These are phyloP conservation scores for Otis tarda DNA, from an alignment of 2,113 vertebrate species.

Conservation along the genomic window DNA sequence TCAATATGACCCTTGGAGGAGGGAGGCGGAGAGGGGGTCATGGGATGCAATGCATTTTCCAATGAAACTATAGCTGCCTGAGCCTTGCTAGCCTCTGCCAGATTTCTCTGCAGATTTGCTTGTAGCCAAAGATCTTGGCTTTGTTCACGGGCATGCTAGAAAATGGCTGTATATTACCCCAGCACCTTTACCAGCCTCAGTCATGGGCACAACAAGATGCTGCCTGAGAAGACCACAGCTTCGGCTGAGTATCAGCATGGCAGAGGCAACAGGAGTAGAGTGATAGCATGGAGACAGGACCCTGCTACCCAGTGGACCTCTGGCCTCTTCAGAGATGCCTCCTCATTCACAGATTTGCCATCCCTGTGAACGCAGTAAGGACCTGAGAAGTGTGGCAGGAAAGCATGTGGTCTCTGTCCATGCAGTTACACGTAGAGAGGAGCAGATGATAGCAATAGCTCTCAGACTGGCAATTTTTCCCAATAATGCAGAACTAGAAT, in stretches of 20 bases:
- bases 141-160: fast-evolving
- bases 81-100: not conserved
- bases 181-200: not conserved
- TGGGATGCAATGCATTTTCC: not conserved
- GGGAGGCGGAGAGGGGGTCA: not conserved
- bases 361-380: not conserved
- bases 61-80: not conserved
- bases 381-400: not conserved
- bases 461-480: not conserved
- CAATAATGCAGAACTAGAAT: not conserved
- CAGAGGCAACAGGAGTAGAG: not conserved
- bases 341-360: not conserved
- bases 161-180: not conserved
- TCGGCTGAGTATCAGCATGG: not conserved
- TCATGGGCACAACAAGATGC: not conserved
- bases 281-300: not conserved
- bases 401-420: not conserved
- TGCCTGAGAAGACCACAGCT: not conserved
- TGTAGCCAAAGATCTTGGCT: not conserved
- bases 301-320: not conserved
- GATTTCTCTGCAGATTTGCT: not conserved
- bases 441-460: not conserved
- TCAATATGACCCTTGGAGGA: not conserved
- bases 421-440: fast-evolving
- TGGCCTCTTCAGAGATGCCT: not conserved